Percentiles rank a stretch among this genome's conserved stretches.
These are phyloP conservation scores for Adelphocoris suturalis DNA, from an alignment of 2,888 invertebrate genomes.

Conservation along the genomic window DNA sequence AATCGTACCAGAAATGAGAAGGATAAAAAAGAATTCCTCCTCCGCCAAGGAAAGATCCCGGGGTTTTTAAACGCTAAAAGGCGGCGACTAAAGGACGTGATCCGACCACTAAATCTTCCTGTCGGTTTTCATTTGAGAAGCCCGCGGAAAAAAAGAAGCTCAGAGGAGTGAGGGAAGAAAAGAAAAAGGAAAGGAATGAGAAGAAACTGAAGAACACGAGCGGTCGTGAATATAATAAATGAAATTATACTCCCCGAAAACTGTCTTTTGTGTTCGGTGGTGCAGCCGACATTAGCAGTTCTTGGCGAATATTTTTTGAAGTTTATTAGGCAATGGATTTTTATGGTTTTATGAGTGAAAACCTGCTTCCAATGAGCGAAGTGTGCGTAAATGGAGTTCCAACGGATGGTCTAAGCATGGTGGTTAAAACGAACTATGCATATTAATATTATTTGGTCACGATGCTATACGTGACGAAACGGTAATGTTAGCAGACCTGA, in stretches of 20 bases:
- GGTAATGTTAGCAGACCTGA: too few relatives aligned
- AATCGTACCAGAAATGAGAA: slow-evolving; percentile 7
- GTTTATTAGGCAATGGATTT: too few relatives aligned
- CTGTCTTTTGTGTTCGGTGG: background rate
- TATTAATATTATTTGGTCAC: too few relatives aligned
- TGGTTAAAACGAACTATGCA: too few relatives aligned
- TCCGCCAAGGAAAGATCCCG: background rate
- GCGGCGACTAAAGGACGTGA: slow-evolving; percentile 27
- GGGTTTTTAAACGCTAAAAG: slow-evolving; percentile 27
- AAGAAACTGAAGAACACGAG: slow-evolving; percentile 9
- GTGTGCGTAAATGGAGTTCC: too few relatives aligned
- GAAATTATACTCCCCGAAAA: background rate
- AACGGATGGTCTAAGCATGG: too few relatives aligned
- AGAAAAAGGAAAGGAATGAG: slow-evolving; percentile 21
- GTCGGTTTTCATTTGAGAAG: slow-evolving; percentile 28
- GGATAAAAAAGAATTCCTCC: background rate
- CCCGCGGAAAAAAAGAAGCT: background rate
- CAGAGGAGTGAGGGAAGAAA: background rate
- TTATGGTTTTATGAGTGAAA: too few relatives aligned
- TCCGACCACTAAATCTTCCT: slow-evolving; percentile 32
- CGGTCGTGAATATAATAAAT: background rate
- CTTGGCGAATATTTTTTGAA: too few relatives aligned
- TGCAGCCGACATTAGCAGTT: too few relatives aligned
- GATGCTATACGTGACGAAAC: too few relatives aligned
- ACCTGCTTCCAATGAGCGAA: too few relatives aligned